Conservation (phyloP, 2,797 vertebrate species). For the Heteromormyrus szaboi region DNA sequence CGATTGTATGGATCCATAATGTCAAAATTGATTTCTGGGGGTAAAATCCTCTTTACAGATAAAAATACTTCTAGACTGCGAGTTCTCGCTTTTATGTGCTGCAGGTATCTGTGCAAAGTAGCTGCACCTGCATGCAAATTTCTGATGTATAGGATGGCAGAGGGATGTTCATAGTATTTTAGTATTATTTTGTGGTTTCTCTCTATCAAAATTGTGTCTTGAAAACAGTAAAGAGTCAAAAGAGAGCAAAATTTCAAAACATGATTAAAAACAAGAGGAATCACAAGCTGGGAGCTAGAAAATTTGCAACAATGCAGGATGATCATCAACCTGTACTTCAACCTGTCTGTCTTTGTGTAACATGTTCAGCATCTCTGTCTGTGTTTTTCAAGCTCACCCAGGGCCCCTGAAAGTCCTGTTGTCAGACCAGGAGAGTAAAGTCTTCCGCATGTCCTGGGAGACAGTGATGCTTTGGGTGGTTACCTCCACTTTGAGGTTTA, state of each 20-base stretch:
- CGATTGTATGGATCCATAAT: too few species aligned
- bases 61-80: too few species aligned
- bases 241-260: neutral
- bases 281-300: neutral
- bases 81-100: neutral
- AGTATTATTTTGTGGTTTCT: neutral
- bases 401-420: conserved; percentile 49
- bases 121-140: too few species aligned
- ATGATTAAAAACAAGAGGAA: neutral
- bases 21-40: too few species aligned
- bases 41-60: too few species aligned
- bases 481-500: conserved; percentile 69
- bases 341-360: neutral
- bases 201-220: neutral
- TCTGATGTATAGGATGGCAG: too few species aligned
- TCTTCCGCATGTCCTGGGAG: conserved; percentile 50
- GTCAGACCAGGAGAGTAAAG: conserved; percentile 69
- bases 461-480: conserved; percentile 64
- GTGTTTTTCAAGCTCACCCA: conserved; percentile 46
- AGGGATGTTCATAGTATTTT: neutral
- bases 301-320: neutral
- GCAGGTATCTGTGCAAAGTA: too few species aligned
- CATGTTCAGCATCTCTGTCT: neutral
- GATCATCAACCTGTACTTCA: neutral
- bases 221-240: neutral